phyloP scores from a whole-genome alignment of 2,113 vertebrate genomes.

The Rhipidura dahli region DNA sequence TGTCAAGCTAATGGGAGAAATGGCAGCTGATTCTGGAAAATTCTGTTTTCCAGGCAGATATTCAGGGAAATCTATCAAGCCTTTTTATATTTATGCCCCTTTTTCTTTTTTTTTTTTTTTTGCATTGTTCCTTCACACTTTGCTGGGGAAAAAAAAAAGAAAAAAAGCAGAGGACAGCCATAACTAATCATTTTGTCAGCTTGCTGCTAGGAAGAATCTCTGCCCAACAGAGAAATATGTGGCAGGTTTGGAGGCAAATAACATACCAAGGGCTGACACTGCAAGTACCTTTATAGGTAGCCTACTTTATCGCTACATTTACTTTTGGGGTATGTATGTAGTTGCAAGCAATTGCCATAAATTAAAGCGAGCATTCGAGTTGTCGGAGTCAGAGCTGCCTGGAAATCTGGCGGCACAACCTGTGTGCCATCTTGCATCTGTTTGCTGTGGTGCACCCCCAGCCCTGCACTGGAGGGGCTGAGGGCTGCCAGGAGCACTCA shows the following conservation, averaged over 20 bases:
- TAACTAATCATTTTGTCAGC: constrained; percentile 86
- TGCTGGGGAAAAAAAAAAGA: neutral
- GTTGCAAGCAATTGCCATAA: constrained; percentile 30
- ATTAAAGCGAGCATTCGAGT: constrained; percentile 3
- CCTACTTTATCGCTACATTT: constrained; percentile 40
- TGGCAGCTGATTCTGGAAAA: constrained; percentile 89
- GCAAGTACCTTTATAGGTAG: constrained; percentile 63
- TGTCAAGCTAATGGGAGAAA: constrained; percentile 94
- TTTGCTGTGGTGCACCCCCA: neutral
- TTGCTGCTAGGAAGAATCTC: constrained; percentile 81
- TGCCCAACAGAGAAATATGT: constrained; percentile 75
- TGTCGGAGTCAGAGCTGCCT: neutral
- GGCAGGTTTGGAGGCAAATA: constrained; percentile 69
- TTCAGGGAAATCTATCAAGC: constrained; percentile 75
- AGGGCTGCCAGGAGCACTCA: neutral
- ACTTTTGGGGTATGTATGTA: constrained; percentile 47
- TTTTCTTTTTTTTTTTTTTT: constrained; percentile 26
- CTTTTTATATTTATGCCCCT: constrained; percentile 51
- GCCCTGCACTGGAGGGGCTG: neutral
- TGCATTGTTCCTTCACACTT: constrained; percentile 72
- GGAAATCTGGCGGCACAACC: constrained; percentile 14
- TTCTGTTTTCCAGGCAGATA: constrained; percentile 82
- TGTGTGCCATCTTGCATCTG: neutral
- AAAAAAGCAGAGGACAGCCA: constrained; percentile 77
- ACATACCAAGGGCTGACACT: constrained; percentile 57